A percentile compares a stretch with the other conserved stretches of the same genome.
phyloP scores from a whole-genome alignment of 2,888 invertebrate species.

The Drymonia ruficornis region DNA sequence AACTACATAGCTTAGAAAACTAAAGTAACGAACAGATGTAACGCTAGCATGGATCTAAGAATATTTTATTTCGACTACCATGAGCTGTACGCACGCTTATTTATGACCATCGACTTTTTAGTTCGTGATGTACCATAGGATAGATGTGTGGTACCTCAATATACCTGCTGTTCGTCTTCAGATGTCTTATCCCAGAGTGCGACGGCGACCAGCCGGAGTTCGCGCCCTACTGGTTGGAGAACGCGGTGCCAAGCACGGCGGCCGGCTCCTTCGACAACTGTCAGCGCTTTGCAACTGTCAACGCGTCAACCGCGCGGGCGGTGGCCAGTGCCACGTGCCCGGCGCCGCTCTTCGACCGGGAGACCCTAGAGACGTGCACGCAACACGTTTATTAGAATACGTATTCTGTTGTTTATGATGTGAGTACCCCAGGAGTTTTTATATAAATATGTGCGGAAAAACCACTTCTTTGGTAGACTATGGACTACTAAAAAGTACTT shows the following conservation, averaged over 20 bases:
- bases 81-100: too few species aligned
- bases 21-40: too few species aligned
- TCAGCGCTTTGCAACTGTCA: constrained; percentile 66
- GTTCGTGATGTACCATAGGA: too few species aligned
- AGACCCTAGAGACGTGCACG: constrained; percentile 47
- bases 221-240: constrained; percentile 42
- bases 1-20: too few species aligned
- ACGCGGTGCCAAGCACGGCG: constrained; percentile 31
- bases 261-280: constrained; percentile 68
- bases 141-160: too few species aligned
- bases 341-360: constrained; percentile 53
- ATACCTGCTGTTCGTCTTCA: constrained; percentile 6
- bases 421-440: too few species aligned
- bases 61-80: too few species aligned
- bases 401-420: constrained; percentile 69
- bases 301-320: constrained; percentile 17
- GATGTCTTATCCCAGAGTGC: constrained; percentile 51
- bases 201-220: constrained; percentile 47
- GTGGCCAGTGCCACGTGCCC: constrained; percentile 48
- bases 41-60: too few species aligned
- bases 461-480: too few species aligned
- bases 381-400: constrained; percentile 62
- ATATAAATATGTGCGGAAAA: too few species aligned
- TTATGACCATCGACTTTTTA: too few species aligned
- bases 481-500: too few species aligned